Percentiles rank a stretch among this genome's conserved stretches.
Conservation (phyloP, 2,888 invertebrate species). For the Netelia inedita region DNA sequence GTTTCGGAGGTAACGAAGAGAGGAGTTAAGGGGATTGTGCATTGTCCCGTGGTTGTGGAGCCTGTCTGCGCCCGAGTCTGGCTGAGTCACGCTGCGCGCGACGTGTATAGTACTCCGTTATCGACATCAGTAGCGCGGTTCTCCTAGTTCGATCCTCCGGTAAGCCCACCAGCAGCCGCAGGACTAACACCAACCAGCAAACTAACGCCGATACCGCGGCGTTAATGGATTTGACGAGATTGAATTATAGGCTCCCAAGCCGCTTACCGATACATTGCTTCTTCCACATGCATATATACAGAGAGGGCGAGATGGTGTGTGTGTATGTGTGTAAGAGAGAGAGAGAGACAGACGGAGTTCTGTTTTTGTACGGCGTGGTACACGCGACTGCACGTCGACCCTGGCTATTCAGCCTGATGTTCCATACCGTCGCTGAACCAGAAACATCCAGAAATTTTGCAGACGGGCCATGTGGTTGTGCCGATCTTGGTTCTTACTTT, state of each 20-base stretch:
- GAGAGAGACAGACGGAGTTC: background rate
- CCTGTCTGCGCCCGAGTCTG: slow-evolving; percentile 27
- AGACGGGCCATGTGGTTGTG: slow-evolving; percentile 17
- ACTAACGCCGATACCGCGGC: slow-evolving; percentile 43
- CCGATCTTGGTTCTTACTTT: slow-evolving; percentile 45
- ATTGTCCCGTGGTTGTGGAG: slow-evolving; percentile 26
- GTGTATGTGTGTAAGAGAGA: background rate
- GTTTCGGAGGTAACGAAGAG: slow-evolving; percentile 25
- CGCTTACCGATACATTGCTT: slow-evolving; percentile 40
- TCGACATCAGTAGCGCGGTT: slow-evolving; percentile 34
- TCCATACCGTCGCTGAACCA: background rate
- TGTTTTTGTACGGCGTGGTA: background rate
- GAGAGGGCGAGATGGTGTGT: background rate
- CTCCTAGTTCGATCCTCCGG: slow-evolving; percentile 38
- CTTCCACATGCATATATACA: slow-evolving; percentile 1
- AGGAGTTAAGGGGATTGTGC: slow-evolving; percentile 15
- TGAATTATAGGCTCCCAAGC: slow-evolving; percentile 62
- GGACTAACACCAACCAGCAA: slow-evolving; percentile 38
- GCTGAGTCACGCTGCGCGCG: slow-evolving; percentile 48
- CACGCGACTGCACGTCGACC: background rate
- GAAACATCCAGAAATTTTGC: slow-evolving; percentile 29
- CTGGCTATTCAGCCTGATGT: slow-evolving; percentile 17
- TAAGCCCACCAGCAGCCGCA: slow-evolving; percentile 44
- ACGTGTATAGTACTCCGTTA: slow-evolving; percentile 41
- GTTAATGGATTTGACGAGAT: slow-evolving; percentile 69